Evolutionary conservation across 2,888 invertebrate species (phyloP).

Genomic region (Leptarthrus brevirostris): DNA sequence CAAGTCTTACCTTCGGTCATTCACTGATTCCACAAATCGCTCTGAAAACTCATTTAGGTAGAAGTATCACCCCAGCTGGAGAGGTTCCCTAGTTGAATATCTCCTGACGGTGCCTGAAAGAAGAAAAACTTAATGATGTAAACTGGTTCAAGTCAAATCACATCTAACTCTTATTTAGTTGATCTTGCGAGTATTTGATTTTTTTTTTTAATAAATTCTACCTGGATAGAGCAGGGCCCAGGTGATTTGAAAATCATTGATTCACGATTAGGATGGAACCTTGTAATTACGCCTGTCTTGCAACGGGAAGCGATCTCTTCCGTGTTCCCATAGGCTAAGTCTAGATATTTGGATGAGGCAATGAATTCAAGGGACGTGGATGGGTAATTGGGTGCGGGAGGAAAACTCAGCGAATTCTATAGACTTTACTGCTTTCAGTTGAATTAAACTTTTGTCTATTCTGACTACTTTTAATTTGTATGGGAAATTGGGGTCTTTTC

Average conservation of each 20-base stretch:
- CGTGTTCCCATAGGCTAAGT: conserved; percentile 35
- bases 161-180: conserved; percentile 20
- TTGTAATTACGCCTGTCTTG: conserved; percentile 37
- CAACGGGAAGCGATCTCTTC: conserved; percentile 14
- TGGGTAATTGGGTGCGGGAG: conserved; percentile 28
- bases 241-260: conserved; percentile 40
- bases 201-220: conserved; percentile 35
- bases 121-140: conserved; percentile 9
- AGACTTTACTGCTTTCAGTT: background rate
- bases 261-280: conserved; percentile 46
- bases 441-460: background rate
- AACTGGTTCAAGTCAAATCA: conserved; percentile 38
- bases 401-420: background rate
- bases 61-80: conserved; percentile 35
- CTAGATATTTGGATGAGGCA: background rate
- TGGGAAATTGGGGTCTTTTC: no score
- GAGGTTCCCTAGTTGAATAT: conserved; percentile 2
- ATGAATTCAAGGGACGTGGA: conserved; percentile 4
- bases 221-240: conserved; percentile 2
- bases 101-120: conserved; percentile 7
- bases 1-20: conserved; percentile 32
- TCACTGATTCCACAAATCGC: conserved; percentile 33
- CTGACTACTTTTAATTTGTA: background rate
- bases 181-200: background rate
- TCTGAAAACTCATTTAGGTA: background rate